These are phyloP conservation scores for Nothoprocta perdicaria DNA, from an alignment of 2,113 vertebrate species.

Conservation along the genomic window DNA sequence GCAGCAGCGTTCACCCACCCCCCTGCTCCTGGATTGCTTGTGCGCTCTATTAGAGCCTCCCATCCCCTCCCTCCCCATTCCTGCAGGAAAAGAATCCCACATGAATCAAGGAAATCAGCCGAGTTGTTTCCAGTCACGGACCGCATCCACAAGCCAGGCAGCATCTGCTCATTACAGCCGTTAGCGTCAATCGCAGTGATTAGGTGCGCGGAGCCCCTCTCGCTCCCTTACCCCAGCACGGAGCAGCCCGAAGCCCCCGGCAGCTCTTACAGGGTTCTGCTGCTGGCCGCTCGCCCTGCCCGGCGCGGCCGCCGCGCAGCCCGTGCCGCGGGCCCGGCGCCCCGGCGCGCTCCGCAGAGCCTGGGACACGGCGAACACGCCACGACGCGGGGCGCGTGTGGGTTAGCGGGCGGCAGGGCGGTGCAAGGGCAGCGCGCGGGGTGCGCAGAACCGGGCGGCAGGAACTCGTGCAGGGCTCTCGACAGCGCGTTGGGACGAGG, in stretches of 20 bases:
- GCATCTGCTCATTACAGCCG: background rate
- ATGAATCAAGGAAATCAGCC: background rate
- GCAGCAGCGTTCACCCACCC: background rate
- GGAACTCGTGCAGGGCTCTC: background rate
- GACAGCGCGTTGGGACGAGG: background rate
- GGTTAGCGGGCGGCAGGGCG: no score
- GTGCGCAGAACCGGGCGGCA: no score
- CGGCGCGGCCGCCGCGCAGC: no score
- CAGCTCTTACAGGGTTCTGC: conserved; percentile 85
- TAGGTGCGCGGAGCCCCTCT: background rate
- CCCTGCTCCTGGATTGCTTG: background rate
- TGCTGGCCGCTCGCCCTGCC: conserved; percentile 77
- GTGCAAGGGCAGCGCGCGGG: no score
- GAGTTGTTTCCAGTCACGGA: background rate
- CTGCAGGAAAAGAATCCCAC: background rate
- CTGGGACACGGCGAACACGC: no score
- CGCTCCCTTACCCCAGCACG: conserved; percentile 19
- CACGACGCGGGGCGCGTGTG: no score
- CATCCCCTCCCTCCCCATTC: background rate
- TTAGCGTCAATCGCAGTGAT: background rate
- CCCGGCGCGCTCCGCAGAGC: no score
- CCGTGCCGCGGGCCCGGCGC: no score
- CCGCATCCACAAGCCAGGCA: conserved; percentile 7
- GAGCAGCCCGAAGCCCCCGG: conserved; percentile 61
- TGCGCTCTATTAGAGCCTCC: background rate